These are phyloP conservation scores for Pachypeltis micranthus DNA, from an alignment of 1,140 invertebrate genomes.

Conservation along the genomic window DNA sequence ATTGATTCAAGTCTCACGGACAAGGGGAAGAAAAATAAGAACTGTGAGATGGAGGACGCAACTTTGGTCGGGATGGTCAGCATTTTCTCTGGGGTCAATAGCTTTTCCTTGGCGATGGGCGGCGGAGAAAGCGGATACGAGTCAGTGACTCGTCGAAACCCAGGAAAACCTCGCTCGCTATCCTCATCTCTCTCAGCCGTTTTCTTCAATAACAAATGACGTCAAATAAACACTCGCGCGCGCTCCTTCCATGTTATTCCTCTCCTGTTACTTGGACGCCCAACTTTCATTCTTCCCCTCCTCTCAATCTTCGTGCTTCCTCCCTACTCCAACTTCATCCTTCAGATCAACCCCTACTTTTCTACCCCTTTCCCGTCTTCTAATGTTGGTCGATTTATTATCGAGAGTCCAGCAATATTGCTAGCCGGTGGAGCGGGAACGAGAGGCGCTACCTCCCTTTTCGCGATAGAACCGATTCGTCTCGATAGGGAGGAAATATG, in stretches of 20 bases:
- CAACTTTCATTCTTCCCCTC: background rate
- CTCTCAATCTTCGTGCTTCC: background rate
- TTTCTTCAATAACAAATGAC: conserved; percentile 9
- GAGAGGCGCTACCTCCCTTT: too few relatives aligned
- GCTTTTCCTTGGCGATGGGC: too few relatives aligned
- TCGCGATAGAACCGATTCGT: too few relatives aligned
- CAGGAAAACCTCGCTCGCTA: background rate
- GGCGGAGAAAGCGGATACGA: too few relatives aligned
- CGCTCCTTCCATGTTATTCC: background rate
- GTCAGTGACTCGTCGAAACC: background rate
- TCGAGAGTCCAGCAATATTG: background rate
- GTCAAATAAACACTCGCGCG: background rate
- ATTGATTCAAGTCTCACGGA: too few relatives aligned
- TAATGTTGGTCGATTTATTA: background rate
- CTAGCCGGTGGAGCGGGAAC: background rate
- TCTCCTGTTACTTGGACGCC: background rate
- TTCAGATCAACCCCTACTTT: background rate
- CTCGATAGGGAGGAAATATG: too few relatives aligned
- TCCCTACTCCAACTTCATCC: background rate
- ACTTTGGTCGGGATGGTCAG: background rate
- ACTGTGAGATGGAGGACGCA: too few relatives aligned
- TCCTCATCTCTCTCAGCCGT: background rate
- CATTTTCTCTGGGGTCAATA: background rate
- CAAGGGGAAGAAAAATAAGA: too few relatives aligned
- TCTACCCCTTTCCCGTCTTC: too few relatives aligned